Base-by-base conservation (phyloP, 2,888 invertebrate genomes). In the Pandemis cinnamomeana region DNA sequence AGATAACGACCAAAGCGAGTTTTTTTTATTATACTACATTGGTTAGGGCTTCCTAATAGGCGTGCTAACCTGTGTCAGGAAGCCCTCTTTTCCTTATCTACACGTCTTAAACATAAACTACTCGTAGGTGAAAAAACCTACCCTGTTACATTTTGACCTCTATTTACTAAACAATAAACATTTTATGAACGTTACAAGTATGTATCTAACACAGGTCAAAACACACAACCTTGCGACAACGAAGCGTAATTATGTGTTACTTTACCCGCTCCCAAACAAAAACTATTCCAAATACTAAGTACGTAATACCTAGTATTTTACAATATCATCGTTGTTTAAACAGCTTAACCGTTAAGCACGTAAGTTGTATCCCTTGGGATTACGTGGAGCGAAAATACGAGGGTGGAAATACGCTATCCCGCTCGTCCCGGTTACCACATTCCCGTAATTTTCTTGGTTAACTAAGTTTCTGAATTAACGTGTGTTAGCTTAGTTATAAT, bases 361-460 rank as follows among this genome's bases (percentile, higher is more conserved):
- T 51, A 61, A 60, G 64, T 73, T 70, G 66, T 27, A 48, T 48
- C 72, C 64, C 20, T 11, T 2, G 69, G 62, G 72, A 60, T 71
- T 71, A 53, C 53, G n/a, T 51, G 8, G 27, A 36, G 48, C 5
- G 20, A 10, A 66, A 66, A 66, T 51, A 48, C 58, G 48, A 44
- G 51, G 42, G 66, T 71, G 55, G 53, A 20, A 67, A 71, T 66
- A 48, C 64, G 51, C 51, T 2, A 61, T 67, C 44, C 36, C 6
- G 66, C n/a, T n/a, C 60, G 42, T 36, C 27, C 44, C 44, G 55
- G n/a, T n/a, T 51, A 61, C 61, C 36, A 7, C 13, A 61, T 3
- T 61, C 51, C 46, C 53, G 48, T 69, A 41, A 73, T 64, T 55
- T 69, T 64, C 66, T 51, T 27, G n/a, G 36, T 69, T 69, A 51